Conservation (phyloP, 2,888 invertebrate species). For the Lottia gigantea region DNA sequence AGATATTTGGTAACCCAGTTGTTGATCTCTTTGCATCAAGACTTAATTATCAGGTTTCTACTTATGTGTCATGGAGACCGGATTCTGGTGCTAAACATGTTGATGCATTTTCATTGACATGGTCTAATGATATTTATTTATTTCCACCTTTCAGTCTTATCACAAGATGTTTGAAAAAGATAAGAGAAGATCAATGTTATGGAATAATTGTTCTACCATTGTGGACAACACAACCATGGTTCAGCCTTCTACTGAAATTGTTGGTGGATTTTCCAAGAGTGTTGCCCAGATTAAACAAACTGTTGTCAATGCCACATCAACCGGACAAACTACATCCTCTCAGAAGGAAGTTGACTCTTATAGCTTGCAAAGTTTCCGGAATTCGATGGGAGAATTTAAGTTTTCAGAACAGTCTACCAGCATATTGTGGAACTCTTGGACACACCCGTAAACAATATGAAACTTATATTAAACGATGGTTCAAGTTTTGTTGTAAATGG, state of each 20-base stretch:
- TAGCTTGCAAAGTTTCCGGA: slow-evolving; percentile 6
- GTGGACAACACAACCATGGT: not conserved
- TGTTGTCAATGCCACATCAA: not conserved
- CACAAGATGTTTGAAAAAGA: not conserved
- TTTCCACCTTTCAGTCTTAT: slow-evolving; percentile 1
- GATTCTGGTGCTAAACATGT: not conserved
- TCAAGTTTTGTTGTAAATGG: slow-evolving; percentile 8
- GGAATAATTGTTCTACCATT: not conserved
- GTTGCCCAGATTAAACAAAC: not conserved
- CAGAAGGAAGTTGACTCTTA: not conserved
- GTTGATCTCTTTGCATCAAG: not conserved
- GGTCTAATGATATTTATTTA: slow-evolving; percentile 1
- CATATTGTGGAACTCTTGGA: slow-evolving; percentile 5
- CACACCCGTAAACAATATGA: slow-evolving; percentile 7
- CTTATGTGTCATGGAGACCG: slow-evolving; percentile 4
- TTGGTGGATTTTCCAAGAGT: not conserved
- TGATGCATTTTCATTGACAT: not conserved
- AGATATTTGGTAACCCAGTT: not conserved
- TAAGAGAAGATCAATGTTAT: not conserved
- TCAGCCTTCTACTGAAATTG: not conserved
- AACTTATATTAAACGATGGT: slow-evolving; percentile 7
- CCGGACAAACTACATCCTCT: not conserved
- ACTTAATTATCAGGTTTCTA: not conserved
- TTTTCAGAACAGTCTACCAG: slow-evolving; percentile 7
- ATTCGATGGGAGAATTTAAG: not conserved